Evolutionary conservation across 2,797 vertebrate species (phyloP).

Genomic region (Notoglanidium macrostoma): DNA sequence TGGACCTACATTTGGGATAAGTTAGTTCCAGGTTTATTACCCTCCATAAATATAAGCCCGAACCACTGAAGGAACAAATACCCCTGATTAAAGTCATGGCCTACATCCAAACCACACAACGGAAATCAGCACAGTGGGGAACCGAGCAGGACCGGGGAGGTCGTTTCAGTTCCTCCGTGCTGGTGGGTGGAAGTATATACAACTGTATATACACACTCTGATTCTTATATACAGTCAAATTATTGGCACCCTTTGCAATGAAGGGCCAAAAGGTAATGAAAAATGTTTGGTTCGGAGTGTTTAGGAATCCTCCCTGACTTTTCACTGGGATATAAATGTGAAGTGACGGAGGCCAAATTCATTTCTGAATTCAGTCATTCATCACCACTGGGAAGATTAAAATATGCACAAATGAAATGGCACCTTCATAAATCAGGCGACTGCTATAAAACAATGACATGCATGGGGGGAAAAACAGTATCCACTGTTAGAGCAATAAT

Average conservation of each 20-base stretch:
- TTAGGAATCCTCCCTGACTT: not conserved
- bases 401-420: not conserved
- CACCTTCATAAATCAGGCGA: not conserved
- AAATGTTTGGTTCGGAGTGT: not conserved
- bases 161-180: not conserved
- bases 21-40: not conserved
- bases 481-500: not conserved
- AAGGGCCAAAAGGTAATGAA: not conserved
- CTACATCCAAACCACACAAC: not conserved
- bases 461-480: no score
- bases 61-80: not conserved
- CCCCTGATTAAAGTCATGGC: not conserved
- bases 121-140: conserved; percentile 6
- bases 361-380: not conserved
- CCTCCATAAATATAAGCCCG: not conserved
- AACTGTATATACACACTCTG: not conserved
- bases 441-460: not conserved
- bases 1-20: not conserved
- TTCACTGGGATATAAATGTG: not conserved
- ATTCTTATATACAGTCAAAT: not conserved
- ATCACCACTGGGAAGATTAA: not conserved
- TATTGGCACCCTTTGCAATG: not conserved
- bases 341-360: not conserved
- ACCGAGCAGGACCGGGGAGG: not conserved
- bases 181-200: not conserved